phyloP scores from a whole-genome alignment of 2,113 vertebrate genomes.

The Galbula dea region DNA sequence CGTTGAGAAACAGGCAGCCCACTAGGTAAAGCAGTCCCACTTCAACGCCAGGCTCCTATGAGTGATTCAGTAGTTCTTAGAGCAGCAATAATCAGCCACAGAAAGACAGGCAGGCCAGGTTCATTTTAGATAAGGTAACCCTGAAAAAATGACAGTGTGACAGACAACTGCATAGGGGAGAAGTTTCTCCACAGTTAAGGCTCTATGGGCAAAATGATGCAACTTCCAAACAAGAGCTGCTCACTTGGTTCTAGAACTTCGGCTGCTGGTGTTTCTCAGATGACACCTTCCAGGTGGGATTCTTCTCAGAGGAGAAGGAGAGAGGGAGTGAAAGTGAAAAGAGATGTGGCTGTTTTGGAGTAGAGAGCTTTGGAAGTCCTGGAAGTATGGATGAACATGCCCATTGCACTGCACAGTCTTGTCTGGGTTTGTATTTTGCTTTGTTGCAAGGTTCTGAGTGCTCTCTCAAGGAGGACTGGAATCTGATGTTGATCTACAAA shows the following conservation, averaged over 20 bases:
- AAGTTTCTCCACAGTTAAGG: not conserved
- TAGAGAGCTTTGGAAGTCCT: not conserved
- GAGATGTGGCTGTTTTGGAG: not conserved
- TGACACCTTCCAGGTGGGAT: not conserved
- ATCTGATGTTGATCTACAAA: not conserved
- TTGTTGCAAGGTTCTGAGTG: not conserved
- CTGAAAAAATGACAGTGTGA: not conserved
- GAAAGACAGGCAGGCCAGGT: not conserved
- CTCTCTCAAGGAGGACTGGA: not conserved
- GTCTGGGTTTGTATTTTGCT: not conserved
- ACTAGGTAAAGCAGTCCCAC: not conserved
- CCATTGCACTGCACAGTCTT: not conserved
- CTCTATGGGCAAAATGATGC: not conserved
- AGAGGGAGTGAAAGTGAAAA: not conserved
- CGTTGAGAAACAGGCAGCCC: not conserved
- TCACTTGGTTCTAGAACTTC: not conserved
- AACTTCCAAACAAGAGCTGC: not conserved
- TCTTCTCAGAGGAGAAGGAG: not conserved
- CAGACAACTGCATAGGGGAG: not conserved
- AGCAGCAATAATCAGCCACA: not conserved
- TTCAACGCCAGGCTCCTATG: not conserved
- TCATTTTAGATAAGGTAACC: slow-evolving; percentile 27
- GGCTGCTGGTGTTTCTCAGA: not conserved
- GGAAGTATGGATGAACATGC: not conserved
- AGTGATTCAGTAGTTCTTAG: not conserved